A percentile compares a stretch with the other conserved stretches of the same genome.
These are phyloP conservation scores for Galaxias olidus DNA, from an alignment of 2,797 vertebrate species.

Conservation along the genomic window DNA sequence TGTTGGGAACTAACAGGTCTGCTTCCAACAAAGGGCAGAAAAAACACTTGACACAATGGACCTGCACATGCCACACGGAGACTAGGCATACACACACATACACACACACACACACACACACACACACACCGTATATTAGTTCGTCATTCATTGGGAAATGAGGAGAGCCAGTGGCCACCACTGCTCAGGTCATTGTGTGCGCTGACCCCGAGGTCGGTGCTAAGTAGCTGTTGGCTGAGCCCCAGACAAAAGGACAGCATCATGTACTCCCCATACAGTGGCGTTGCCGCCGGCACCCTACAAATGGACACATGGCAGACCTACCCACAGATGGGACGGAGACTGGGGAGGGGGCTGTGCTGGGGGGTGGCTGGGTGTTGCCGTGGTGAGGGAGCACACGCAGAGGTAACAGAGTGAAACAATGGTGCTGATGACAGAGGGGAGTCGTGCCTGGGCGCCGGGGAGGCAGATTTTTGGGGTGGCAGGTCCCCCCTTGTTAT, in stretches of 20 bases:
- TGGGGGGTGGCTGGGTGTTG: constrained; percentile 46
- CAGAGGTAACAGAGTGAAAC: constrained; percentile 72
- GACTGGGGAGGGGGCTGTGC: constrained; percentile 24
- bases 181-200: constrained; percentile 71
- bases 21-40: constrained; percentile 53
- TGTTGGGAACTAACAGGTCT: constrained; percentile 69
- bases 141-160: constrained; percentile 73
- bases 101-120: constrained; percentile 29
- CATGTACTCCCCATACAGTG: constrained; percentile 74
- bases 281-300: constrained; percentile 58
- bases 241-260: constrained; percentile 65
- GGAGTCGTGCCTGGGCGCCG: constrained; percentile 63
- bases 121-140: constrained; percentile 53
- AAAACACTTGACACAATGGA: constrained; percentile 54
- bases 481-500: constrained; percentile 58
- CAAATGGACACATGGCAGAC: constrained; percentile 79
- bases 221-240: constrained; percentile 62
- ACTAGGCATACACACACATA: constrained; percentile 20
- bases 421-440: constrained; percentile 72
- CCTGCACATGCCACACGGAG: constrained; percentile 33
- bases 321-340: constrained; percentile 78
- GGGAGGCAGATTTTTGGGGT: constrained; percentile 69
- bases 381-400: constrained; percentile 72
- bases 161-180: constrained; percentile 76
- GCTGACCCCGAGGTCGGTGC: constrained; percentile 74